Base-by-base conservation (phyloP, 2,113 vertebrate species). In the Elephas maximus region DNA sequence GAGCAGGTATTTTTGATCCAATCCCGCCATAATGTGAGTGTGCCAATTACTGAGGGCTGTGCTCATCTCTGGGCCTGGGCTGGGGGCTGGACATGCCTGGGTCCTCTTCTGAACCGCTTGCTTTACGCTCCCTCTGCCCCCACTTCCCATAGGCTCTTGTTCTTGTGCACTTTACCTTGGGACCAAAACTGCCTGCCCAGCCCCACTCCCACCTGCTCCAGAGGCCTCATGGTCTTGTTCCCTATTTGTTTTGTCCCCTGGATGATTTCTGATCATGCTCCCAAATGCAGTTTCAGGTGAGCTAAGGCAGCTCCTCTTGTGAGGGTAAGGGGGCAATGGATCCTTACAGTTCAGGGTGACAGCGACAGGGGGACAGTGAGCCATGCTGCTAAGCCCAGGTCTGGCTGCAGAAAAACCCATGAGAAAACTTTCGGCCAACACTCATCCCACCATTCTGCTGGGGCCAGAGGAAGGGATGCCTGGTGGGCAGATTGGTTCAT, bases 161-260 rank as follows among this genome's bases (percentile, higher is more conserved):
- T 85, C 83, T 90, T 85, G 41, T 44, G 67, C 84, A 96, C 90
- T 97, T 96, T 78, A 92, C 93, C 87, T 92, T 86, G 71, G 88
- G 93, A 94, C 93, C 94, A 95, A 76, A 95, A 93, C 74, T 92
- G 33, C 57, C 18, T 85, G 21, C 44, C 60, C 6, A 44, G 23
- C n/a, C 57, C 67, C 23, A 63, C 10, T 20, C 84, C 60, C 44
- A 12, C 57, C 45, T 21, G 2, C 14, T 67, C 81, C 33, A 6
- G 82, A 81, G 73, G 37, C 51, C 79, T n/a, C 17, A 48, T 48
- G 48, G 48, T 48, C 48, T 48, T 48, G 10, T 48, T 48, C 48
- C 48, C 48, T 48, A 48, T 48, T 48, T 48, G 10, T 48, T 48
- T 48, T 48, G 48, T 48, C 48, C 10, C 48, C 48, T 48, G 17